Percentiles rank a stretch among this genome's conserved stretches.
These are phyloP conservation scores for Brachionus asplanchnoidis DNA, from an alignment of 1,140 invertebrate genomes.

Conservation along the genomic window DNA sequence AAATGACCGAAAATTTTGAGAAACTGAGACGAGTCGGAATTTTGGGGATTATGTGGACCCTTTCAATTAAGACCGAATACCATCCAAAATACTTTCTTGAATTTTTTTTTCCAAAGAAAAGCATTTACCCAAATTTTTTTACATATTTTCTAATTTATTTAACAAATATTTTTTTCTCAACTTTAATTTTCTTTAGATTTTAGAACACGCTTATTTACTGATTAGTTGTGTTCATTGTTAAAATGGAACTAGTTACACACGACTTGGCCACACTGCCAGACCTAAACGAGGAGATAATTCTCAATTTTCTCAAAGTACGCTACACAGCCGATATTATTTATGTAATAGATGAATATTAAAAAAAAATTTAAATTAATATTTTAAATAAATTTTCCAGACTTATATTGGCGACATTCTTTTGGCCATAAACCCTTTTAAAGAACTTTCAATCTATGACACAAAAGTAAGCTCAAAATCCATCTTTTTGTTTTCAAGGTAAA, in stretches of 20 bases:
- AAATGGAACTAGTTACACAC: conserved; percentile 42
- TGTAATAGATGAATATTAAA: conserved; percentile 47
- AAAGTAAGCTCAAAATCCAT: background rate
- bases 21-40: background rate
- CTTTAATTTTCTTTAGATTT: background rate
- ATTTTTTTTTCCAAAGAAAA: background rate
- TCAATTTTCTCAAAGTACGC: conserved; percentile 51
- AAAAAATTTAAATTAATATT: background rate
- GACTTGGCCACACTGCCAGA: conserved; percentile 52
- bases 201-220: background rate
- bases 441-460: conserved; percentile 80
- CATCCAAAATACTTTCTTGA: background rate
- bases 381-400: conserved; percentile 64
- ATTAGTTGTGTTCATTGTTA: background rate
- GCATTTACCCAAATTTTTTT: background rate
- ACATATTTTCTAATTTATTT: background rate
- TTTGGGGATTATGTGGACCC: background rate
- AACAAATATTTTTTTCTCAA: background rate
- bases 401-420: conserved; percentile 76
- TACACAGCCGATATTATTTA: conserved; percentile 52
- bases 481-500: background rate
- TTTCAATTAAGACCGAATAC: background rate
- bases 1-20: background rate
- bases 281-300: conserved; percentile 51
- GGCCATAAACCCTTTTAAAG: conserved; percentile 73